Evolutionary conservation across 2,888 invertebrate genomes (phyloP).

Genomic region (Melangyna quadrimaculata): DNA sequence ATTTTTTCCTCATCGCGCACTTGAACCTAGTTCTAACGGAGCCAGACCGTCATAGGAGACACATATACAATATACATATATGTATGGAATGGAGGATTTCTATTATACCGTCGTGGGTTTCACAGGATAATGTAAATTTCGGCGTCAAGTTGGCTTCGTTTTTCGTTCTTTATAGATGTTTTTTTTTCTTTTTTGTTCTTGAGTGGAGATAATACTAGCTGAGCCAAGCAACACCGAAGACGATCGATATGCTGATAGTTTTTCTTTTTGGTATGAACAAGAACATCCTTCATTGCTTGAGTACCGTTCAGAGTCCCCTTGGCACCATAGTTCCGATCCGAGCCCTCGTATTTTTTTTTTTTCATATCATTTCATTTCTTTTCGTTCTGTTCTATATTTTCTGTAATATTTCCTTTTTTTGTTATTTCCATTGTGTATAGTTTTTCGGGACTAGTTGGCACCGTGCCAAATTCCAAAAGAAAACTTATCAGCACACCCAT

Average conservation of each 20-base stretch:
- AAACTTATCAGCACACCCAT: slow-evolving; percentile 6
- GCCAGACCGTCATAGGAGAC: background rate
- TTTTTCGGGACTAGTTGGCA: slow-evolving; percentile 66
- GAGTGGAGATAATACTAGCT: slow-evolving; percentile 36
- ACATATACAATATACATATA: no score
- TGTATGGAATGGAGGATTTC: slow-evolving; percentile 19
- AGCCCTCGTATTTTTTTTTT: slow-evolving; percentile 12
- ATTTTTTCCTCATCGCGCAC: slow-evolving; percentile 58
- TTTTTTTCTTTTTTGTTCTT: background rate
- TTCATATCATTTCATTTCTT: no score
- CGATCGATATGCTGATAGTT: slow-evolving; percentile 66
- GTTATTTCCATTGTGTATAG: slow-evolving; percentile 29
- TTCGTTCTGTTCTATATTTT: slow-evolving; percentile 26
- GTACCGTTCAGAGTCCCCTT: slow-evolving; percentile 57
- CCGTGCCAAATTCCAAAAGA: slow-evolving; percentile 55
- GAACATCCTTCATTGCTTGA: slow-evolving; percentile 62
- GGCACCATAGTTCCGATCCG: slow-evolving; percentile 67
- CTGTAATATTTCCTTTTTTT: background rate
- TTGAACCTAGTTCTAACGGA: slow-evolving; percentile 45
- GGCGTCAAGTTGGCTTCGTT: slow-evolving; percentile 45
- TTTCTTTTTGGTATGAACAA: slow-evolving; percentile 33
- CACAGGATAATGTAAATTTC: slow-evolving; percentile 63
- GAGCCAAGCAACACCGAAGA: slow-evolving; percentile 38
- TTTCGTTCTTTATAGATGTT: background rate
- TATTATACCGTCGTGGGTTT: slow-evolving; percentile 39